A percentile compares a stretch with the other conserved stretches of the same genome.
phyloP scores from a whole-genome alignment of 2,888 invertebrate species.

The Neria commutata region DNA sequence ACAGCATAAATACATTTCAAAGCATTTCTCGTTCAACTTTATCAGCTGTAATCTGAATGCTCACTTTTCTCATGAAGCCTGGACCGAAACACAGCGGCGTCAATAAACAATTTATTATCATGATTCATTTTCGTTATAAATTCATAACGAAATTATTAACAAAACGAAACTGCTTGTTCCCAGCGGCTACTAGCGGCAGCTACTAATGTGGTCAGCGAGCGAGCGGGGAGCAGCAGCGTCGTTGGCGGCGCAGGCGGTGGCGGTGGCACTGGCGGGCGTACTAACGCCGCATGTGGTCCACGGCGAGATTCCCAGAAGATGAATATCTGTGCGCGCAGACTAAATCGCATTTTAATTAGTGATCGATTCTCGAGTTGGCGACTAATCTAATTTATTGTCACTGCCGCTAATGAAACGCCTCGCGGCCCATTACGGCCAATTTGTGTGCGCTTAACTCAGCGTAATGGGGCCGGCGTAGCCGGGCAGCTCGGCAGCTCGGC shows the following conservation, averaged over 20 bases:
- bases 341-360: slow-evolving; percentile 53
- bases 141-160: slow-evolving; percentile 32
- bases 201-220: slow-evolving; percentile 24
- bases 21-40: too few relatives aligned
- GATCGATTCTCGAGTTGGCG: slow-evolving; percentile 19
- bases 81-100: slow-evolving; percentile 7
- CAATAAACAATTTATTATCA: slow-evolving; percentile 50
- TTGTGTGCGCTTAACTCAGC: slow-evolving; percentile 31
- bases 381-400: slow-evolving; percentile 58
- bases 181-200: slow-evolving; percentile 27
- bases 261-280: slow-evolving; percentile 20
- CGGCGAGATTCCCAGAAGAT: slow-evolving; percentile 47
- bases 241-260: slow-evolving; percentile 35
- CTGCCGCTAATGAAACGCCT: slow-evolving; percentile 53
- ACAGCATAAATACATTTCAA: slow-evolving; percentile 30
- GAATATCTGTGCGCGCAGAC: slow-evolving; percentile 44
- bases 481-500: slow-evolving; percentile 37
- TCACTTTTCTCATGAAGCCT: slow-evolving; percentile 52
- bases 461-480: slow-evolving; percentile 5
- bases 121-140: slow-evolving; percentile 51
- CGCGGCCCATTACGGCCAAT: slow-evolving; percentile 46
- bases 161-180: slow-evolving; percentile 21
- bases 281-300: slow-evolving; percentile 43
- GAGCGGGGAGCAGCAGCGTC: slow-evolving; percentile 34
- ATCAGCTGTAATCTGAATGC: slow-evolving; percentile 53